Base-by-base conservation (phyloP, 2,113 vertebrate species). In the Hypomesus transpacificus region DNA sequence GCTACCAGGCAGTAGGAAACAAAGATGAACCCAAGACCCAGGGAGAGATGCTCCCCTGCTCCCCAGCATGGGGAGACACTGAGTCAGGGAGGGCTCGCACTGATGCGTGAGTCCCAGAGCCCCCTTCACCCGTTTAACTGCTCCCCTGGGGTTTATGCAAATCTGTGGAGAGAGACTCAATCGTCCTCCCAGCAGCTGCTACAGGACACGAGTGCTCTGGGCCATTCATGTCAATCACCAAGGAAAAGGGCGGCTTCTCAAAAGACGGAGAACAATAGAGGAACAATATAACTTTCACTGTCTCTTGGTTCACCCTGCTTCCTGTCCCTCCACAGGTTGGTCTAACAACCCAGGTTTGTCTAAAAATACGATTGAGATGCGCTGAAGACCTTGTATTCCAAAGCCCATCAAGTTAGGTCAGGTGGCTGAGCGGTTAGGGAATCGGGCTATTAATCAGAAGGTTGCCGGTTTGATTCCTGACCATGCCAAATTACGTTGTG, bases 91-190 rank as follows among this genome's bases (percentile, higher is more conserved):
- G 46, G 13, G 85, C 78, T 54, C 52, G 69, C 75, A 75, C 73
- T 83, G 88, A 87, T 82, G 84, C 75, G 76, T 77, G 70, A 13
- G 65, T 68, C 80, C 77, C 61, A 59, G 71, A 67, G 14, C 71
- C 68, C 69, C 67, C 68, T 68, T 7, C 2, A 64, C 76, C 76
- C 69, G 50, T 2, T 67, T 71, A 73, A 54, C 46, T 59, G 70
- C 78, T 69, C 82, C 72, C 77, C 59, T 62, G 75, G 75, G 70
- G 59, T 31, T 50, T 67, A 72, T 39, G 70, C 34, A 66, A 50
- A 54, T 58, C 57, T 64, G 64, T 20, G 13, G 52, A 80, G 71
- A 84, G 39, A 77, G 53, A 67, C 74, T 84, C 67, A 75, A 71
- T 75, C 70, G 69, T 50, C 56, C 13, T 54, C 60, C 39, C 14